These are phyloP conservation scores for Epinotia demarniana DNA, from an alignment of 2,888 invertebrate species.

Conservation along the genomic window DNA sequence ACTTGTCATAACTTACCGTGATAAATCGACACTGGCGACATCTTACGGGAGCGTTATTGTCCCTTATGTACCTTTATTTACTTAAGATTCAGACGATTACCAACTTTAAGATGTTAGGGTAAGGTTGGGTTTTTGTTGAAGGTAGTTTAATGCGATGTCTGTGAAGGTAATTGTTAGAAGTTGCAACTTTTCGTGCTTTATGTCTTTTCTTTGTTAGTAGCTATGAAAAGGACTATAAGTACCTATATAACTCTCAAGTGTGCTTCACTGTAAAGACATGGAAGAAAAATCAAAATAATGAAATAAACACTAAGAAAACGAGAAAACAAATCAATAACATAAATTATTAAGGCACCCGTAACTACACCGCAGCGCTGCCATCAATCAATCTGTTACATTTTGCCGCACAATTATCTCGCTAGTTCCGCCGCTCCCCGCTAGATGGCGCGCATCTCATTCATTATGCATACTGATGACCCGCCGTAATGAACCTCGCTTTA, in stretches of 20 bases:
- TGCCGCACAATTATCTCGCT: constrained; percentile 43
- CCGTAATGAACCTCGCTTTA: constrained; percentile 84
- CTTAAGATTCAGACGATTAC: neutral
- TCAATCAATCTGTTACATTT: constrained; percentile 44
- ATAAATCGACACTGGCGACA: constrained; percentile 78
- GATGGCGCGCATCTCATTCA: constrained; percentile 86
- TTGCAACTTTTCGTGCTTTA: constrained; percentile 27
- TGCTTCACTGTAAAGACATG: neutral
- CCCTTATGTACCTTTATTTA: constrained; percentile 67
- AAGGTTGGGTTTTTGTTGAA: constrained; percentile 1
- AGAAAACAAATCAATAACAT: constrained; percentile 26
- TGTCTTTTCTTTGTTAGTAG: neutral
- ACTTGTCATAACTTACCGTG: constrained; percentile 81
- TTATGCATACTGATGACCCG: constrained; percentile 92
- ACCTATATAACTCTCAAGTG: neutral
- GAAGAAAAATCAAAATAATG: neutral
- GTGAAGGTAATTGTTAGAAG: constrained; percentile 31
- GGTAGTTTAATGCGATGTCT: constrained; percentile 22
- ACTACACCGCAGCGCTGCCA: constrained; percentile 34
- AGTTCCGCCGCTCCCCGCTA: constrained; percentile 71
- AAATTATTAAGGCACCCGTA: constrained; percentile 18
- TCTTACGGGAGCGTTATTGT: constrained; percentile 78
- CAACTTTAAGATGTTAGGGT: neutral
- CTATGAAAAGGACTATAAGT: neutral
- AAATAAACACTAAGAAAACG: constrained; percentile 19